A percentile compares a stretch with the other conserved stretches of the same genome.
Conservation (phyloP, 2,888 invertebrate genomes). For the Slavum lentiscoides region DNA sequence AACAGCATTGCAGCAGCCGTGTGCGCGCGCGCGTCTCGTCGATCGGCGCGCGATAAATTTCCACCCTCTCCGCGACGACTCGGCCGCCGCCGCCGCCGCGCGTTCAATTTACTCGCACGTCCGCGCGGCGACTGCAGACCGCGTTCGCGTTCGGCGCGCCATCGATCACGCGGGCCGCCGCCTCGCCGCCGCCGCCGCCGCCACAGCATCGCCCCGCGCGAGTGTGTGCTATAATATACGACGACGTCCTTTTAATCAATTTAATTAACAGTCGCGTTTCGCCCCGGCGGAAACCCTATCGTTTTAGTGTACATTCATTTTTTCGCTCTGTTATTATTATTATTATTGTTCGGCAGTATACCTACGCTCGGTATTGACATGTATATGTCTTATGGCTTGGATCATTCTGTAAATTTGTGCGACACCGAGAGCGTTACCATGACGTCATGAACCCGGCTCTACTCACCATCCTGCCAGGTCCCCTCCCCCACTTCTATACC, state of each 20-base stretch:
- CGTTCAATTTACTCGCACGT: slow-evolving; percentile 43
- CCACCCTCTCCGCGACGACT: slow-evolving; percentile 27
- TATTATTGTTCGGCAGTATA: no score
- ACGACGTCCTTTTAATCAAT: slow-evolving; percentile 34
- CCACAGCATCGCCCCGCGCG: background rate
- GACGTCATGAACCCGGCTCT: no score
- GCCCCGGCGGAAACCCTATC: background rate
- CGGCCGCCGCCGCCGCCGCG: background rate
- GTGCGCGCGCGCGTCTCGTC: background rate
- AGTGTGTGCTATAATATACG: background rate
- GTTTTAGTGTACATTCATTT: no score
- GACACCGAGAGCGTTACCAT: no score
- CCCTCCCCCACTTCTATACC: no score
- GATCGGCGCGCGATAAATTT: slow-evolving; percentile 36
- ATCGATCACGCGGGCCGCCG: slow-evolving; percentile 18
- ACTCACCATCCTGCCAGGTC: no score
- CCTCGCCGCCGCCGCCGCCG: background rate
- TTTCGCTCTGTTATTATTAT: no score
- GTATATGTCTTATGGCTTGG: no score
- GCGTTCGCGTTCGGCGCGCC: no score
- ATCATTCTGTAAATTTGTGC: no score
- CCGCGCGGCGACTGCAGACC: background rate
- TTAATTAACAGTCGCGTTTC: slow-evolving; percentile 22
- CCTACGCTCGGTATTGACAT: no score
- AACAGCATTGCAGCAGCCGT: no score